phyloP scores from a whole-genome alignment of 2,888 invertebrate species.

The Macropis europaea region DNA sequence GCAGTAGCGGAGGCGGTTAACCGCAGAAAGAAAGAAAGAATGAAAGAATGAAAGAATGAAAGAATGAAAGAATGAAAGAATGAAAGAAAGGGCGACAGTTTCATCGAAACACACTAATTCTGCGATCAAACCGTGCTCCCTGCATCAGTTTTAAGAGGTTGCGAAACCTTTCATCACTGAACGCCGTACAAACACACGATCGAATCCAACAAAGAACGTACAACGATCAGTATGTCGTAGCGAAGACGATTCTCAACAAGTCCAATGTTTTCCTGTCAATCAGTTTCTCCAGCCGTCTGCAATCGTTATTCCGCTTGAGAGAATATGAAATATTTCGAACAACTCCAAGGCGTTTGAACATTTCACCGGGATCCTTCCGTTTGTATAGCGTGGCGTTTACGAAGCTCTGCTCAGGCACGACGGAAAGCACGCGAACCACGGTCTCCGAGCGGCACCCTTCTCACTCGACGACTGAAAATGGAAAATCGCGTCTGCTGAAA shows the following conservation, averaged over 20 bases:
- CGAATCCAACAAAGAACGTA: not conserved
- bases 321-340: too few species aligned
- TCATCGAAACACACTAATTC: not conserved
- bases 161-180: too few species aligned
- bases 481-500: conserved; percentile 53
- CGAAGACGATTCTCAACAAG: not conserved
- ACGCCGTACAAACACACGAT: too few species aligned
- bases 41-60: not conserved
- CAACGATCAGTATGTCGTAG: not conserved
- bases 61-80: not conserved
- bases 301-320: too few species aligned
- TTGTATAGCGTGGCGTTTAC: not conserved
- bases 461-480: conserved; percentile 66
- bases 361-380: not conserved
- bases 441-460: conserved; percentile 55
- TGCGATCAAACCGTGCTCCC: too few species aligned
- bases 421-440: conserved; percentile 29
- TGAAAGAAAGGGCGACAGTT: too few species aligned
- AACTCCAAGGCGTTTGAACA: too few species aligned
- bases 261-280: not conserved
- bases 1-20: not conserved
- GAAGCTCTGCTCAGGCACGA: too few species aligned
- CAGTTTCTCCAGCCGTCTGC: not conserved
- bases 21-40: not conserved
- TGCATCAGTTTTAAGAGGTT: too few species aligned